Base-by-base conservation (phyloP, 2,113 vertebrate genomes). In the Hylia prasina region DNA sequence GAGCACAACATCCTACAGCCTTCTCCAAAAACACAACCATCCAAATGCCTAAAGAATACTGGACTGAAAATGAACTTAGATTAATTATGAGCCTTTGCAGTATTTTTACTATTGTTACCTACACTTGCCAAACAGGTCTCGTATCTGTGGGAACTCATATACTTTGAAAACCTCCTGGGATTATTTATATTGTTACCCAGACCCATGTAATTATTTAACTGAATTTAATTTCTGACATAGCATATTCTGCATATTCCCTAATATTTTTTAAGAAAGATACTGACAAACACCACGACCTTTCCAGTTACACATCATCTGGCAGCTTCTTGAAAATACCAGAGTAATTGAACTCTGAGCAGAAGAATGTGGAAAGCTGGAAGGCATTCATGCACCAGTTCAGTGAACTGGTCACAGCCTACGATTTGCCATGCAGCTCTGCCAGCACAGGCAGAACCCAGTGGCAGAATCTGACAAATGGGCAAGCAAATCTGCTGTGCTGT, bases 381-480 rank as follows among this genome's bases (percentile, higher is more conserved):
- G 87, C 28, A 21, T 91, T 71, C 53, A 47, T 71, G 51, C 73
- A 80, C 66, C 50, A 24, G 37, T 50, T 97, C 85, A 57, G 82
- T 65, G 88, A 47, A 45, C 79, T 66, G 53, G 63, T 90, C 66
- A 88, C 0, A 0, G 88, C 4, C 0, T n/a, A 8, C 3, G 13
- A 65, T 86, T 92, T 73, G 71, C 92, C 54, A 11, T 5, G 50
- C 28, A 37, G 75, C 31, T 73, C 76, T 87, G 91, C 76, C 69
- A 82, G 75, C 13, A 4, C 57, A 90, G 61, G 57, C 87, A 82
- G 57, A 71, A 85, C 75, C 75, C 5, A 1, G 44, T 76, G 90
- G 82, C 85, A 83, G 82, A 57, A 77, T 57, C 88, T 83, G 92
- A 96, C 85, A 95, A 96, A 96, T 42, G 86, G 90, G 58, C 58